phyloP scores from a whole-genome alignment of 2,797 vertebrate genomes.

The Cetoscarus ocellatus region DNA sequence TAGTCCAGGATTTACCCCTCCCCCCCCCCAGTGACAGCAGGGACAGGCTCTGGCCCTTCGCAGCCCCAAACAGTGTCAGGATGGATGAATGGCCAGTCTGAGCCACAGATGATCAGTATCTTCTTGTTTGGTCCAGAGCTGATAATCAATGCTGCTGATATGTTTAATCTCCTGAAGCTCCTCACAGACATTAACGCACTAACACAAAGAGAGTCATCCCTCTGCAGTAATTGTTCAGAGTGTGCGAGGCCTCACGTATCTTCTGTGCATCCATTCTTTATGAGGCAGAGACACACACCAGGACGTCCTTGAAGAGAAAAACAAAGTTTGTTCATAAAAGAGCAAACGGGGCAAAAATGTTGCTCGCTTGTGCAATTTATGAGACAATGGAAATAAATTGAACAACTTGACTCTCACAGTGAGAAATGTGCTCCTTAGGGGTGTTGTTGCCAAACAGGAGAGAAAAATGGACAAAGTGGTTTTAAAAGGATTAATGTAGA shows the following conservation, averaged over 20 bases:
- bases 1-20: too few species aligned
- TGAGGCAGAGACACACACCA: conserved; percentile 40
- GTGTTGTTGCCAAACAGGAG: not conserved
- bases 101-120: too few species aligned
- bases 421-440: conserved; percentile 16
- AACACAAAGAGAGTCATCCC: conserved; percentile 22
- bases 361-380: conserved; percentile 47
- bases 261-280: conserved; percentile 55
- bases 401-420: conserved; percentile 20
- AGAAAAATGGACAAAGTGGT: conserved; percentile 11
- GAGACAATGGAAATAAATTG: conserved; percentile 41
- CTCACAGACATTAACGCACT: not conserved
- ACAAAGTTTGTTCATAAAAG: conserved; percentile 44
- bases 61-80: too few species aligned
- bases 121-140: too few species aligned
- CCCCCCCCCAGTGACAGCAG: too few species aligned
- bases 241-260: conserved; percentile 24
- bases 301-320: conserved; percentile 51
- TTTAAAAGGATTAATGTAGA: not conserved
- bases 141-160: too few species aligned
- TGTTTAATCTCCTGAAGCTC: too few species aligned
- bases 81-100: too few species aligned
- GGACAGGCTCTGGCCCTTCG: too few species aligned
- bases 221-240: conserved; percentile 42
- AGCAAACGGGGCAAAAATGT: conserved; percentile 43